phyloP scores from a whole-genome alignment of 2,888 invertebrate genomes.

The Euproctis similis region DNA sequence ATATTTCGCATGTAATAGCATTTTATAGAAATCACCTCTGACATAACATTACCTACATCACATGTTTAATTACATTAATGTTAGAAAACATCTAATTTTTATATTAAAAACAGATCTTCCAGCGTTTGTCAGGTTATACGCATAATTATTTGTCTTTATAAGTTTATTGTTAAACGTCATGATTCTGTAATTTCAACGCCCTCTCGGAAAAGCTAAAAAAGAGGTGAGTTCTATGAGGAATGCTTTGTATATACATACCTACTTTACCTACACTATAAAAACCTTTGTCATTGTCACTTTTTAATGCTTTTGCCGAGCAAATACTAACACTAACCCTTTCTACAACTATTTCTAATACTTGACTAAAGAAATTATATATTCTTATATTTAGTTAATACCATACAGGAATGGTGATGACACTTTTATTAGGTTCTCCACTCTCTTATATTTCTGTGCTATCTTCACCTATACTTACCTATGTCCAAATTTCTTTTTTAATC shows the following conservation, averaged over 20 bases:
- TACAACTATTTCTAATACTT: background rate
- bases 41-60: constrained; percentile 53
- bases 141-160: constrained; percentile 40
- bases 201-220: constrained; percentile 35
- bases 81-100: constrained; percentile 51
- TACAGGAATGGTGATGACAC: constrained; percentile 10
- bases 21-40: constrained; percentile 63
- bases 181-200: constrained; percentile 25
- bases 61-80: constrained; percentile 58
- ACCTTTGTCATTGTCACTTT: constrained; percentile 24
- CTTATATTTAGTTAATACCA: constrained; percentile 7
- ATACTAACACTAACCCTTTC: constrained; percentile 24
- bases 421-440: no score
- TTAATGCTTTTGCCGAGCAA: constrained; percentile 32
- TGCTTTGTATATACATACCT: no score
- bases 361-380: no score
- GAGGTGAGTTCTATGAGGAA: constrained; percentile 72
- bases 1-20: constrained; percentile 52
- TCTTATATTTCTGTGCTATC: constrained; percentile 4
- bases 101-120: constrained; percentile 60
- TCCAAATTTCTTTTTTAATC: constrained; percentile 12
- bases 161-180: constrained; percentile 13
- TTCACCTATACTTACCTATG: constrained; percentile 20
- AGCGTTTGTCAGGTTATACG: constrained; percentile 80
- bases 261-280: constrained; percentile 13